Percentiles rank a stretch among this genome's conserved stretches.
Conservation (phyloP, 1,140 invertebrate genomes). For the Ruditapes philippinarum region DNA sequence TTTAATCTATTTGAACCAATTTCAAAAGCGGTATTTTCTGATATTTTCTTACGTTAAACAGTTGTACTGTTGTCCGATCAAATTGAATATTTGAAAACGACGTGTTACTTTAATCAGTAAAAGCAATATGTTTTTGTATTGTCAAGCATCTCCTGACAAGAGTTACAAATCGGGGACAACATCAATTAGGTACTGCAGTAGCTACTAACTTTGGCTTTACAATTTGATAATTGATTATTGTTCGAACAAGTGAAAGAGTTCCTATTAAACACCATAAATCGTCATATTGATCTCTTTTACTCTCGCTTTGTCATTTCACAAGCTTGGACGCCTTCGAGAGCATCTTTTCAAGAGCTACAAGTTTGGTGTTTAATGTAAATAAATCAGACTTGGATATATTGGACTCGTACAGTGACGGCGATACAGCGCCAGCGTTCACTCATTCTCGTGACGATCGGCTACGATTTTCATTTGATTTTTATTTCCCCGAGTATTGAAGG, state of each 20-base stretch:
- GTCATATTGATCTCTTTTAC: slow-evolving; percentile 4
- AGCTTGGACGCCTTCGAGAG: slow-evolving; percentile 10
- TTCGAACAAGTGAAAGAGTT: slow-evolving; percentile 7
- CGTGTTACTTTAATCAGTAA: not conserved
- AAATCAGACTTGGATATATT: slow-evolving; percentile 35
- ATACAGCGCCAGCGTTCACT: not conserved
- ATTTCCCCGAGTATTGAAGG: slow-evolving; percentile 9
- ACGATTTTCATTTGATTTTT: slow-evolving; percentile 25
- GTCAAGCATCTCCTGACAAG: not conserved
- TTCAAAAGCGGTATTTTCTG: not conserved
- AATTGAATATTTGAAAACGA: not conserved
- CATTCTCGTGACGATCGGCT: not conserved
- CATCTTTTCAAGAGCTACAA: slow-evolving; percentile 23
- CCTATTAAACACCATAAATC: slow-evolving; percentile 37
- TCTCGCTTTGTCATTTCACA: slow-evolving; percentile 19
- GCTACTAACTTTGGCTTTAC: not conserved
- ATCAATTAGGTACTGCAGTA: slow-evolving; percentile 13
- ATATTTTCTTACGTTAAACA: not conserved
- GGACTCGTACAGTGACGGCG: not conserved
- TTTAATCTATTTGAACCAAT: slow-evolving; percentile 25
- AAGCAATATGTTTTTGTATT: not conserved
- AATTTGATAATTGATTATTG: slow-evolving; percentile 47
- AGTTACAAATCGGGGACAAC: not conserved
- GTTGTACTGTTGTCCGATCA: not conserved
- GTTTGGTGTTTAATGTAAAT: slow-evolving; percentile 34